phyloP scores from a whole-genome alignment of 35 echinoderm and acorn worm species.

The Acanthaster planci region DNA sequence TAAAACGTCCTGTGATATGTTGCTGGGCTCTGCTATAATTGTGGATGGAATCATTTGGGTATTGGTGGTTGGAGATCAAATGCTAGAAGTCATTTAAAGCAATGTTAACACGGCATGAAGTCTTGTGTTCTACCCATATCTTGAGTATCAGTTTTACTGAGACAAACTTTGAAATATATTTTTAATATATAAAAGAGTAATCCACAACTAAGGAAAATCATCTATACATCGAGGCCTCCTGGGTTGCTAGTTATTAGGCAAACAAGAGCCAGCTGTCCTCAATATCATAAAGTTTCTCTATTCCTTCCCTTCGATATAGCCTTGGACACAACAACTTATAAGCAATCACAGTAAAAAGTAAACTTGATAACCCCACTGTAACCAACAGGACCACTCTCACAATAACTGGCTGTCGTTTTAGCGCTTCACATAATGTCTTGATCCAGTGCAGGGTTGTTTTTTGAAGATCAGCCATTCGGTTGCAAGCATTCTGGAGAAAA shows the following conservation, averaged over 20 bases:
- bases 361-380: neutral
- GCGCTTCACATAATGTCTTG: neutral
- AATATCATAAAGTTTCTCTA: neutral
- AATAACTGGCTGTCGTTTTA: neutral
- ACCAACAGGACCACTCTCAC: neutral
- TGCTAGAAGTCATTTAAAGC: too few species aligned
- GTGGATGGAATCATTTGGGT: too few species aligned
- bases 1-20: too few species aligned
- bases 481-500: neutral
- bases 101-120: too few species aligned
- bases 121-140: too few species aligned
- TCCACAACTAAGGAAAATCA: too few species aligned
- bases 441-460: slow-evolving; percentile 2
- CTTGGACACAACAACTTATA: slow-evolving; percentile 1
- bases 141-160: too few species aligned
- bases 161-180: too few species aligned
- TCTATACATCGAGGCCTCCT: too few species aligned
- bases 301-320: neutral
- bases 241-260: neutral
- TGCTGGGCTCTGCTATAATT: too few species aligned
- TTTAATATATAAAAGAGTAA: too few species aligned
- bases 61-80: too few species aligned
- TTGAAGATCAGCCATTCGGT: neutral
- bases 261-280: slow-evolving; percentile 9
- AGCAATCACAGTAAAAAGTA: neutral